Evolutionary conservation across 2,113 vertebrate genomes (phyloP), one percentile per base, ranked within the genome.

Genomic region (human): DNA sequence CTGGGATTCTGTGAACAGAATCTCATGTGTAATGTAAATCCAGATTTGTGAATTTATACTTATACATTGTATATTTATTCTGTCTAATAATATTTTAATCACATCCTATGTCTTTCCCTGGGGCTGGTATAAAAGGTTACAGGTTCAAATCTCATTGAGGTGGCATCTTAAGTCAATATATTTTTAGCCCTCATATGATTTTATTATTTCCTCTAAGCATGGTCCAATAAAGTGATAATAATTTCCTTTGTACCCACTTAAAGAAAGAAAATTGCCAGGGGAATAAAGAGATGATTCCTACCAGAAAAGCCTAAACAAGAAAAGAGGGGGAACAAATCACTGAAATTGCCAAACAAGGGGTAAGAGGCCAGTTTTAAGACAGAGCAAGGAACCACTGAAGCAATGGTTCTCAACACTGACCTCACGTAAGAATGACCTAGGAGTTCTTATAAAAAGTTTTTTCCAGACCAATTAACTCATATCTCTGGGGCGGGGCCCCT

Each of bases 121-220:
- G 92, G 84, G n/a, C 80, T 90, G 16, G 45, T 43, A 93, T 43
- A 93, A 95, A 97, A 97, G 35, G 10, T 96, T 92, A 92, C 10
- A 66, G 35, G 59, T 50, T 78, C 81, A 94, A 8, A 90, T 82
- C 50, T 52, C 59, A 57, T 23, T 75, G 32, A 83, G 18, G 16
- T 45, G 94, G 76, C 22, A 83, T 68, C 38, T 45, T 89, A 79
- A 86, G 64, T 86, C 89, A 82, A 30, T 70, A 10, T 92, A 92
- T 92, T 93, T 97, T 97, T 95, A 92, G 93, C 35, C 16, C 12
- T 82, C 48, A 17, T 93, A 11, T 48, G 61, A 90, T 23, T 70
- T 93, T 76, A 93, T 80, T 90, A 55, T 97, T 92, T 97, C 61
- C 94, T 92, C 50, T 70, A 97, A 93, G 25, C 11, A 94, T 9